Percentiles rank a stretch among this genome's conserved stretches.
phyloP scores from a whole-genome alignment of 2,888 invertebrate genomes.

The Stenodema calcarata region DNA sequence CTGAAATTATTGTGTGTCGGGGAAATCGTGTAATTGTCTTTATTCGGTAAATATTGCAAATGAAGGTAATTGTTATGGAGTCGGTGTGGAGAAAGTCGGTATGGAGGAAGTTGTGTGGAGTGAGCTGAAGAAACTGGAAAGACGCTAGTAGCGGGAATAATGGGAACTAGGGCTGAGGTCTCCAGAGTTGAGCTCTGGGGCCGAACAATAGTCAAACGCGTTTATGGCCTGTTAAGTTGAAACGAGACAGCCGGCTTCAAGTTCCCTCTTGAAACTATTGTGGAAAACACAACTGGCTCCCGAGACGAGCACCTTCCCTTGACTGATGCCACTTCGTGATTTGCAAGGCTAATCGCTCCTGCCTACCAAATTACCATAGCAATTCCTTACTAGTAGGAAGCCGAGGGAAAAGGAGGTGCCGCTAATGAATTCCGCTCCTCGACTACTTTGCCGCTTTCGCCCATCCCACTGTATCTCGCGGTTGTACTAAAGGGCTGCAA shows the following conservation, averaged over 20 bases:
- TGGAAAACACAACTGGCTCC: neutral
- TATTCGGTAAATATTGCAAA: no score
- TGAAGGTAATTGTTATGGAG: no score
- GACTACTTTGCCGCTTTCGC: neutral
- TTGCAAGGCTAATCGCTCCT: slow-evolving; percentile 1
- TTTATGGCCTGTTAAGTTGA: neutral
- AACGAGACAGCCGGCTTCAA: neutral
- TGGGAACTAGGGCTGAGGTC: no score
- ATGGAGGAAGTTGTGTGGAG: no score
- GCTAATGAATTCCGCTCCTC: neutral
- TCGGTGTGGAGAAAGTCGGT: no score
- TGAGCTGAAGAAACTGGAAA: no score
- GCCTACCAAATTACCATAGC: neutral
- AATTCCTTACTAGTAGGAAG: slow-evolving; percentile 7
- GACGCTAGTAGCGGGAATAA: no score
- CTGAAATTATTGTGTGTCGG: no score
- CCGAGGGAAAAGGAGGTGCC: neutral
- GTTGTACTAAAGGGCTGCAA: neutral
- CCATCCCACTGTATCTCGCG: neutral
- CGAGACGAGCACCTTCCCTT: neutral
- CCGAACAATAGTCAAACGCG: neutral
- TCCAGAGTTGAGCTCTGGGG: no score
- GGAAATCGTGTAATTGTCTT: no score
- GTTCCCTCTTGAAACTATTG: neutral
- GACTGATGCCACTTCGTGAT: slow-evolving; percentile 10